These are phyloP conservation scores for Lepeophtheirus nordmannii DNA, from an alignment of 2,888 invertebrate genomes.

Conservation along the genomic window DNA sequence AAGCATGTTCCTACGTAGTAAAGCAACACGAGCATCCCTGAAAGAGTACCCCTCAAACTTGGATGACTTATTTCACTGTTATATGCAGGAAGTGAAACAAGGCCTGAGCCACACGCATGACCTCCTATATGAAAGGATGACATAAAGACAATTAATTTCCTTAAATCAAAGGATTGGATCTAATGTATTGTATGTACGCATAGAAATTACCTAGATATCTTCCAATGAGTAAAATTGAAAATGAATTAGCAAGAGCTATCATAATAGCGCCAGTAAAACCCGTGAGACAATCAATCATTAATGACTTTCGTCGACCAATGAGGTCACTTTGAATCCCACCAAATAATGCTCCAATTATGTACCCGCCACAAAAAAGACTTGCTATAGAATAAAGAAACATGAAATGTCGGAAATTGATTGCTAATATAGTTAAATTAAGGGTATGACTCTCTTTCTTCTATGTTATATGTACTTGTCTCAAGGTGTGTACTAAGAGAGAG, in stretches of 20 bases:
- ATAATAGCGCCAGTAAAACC: not conserved
- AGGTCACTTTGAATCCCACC: slow-evolving; percentile 2
- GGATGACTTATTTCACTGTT: slow-evolving; percentile 10
- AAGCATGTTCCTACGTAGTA: not conserved
- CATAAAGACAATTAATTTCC: not conserved
- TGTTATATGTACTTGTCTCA: too few species aligned
- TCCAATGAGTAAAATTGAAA: not conserved
- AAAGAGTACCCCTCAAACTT: not conserved
- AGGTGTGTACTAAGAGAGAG: too few species aligned
- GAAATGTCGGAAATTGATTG: too few species aligned
- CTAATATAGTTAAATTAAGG: too few species aligned
- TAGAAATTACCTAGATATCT: not conserved
- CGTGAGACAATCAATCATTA: not conserved
- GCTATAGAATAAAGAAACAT: too few species aligned
- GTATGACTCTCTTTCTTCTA: too few species aligned
- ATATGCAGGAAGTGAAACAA: not conserved
- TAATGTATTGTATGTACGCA: not conserved
- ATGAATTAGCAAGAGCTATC: not conserved
- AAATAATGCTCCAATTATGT: not conserved
- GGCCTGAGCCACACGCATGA: too few species aligned
- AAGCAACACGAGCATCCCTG: not conserved
- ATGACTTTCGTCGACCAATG: not conserved
- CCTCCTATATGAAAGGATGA: not conserved
- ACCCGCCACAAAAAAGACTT: too few species aligned
- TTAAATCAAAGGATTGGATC: not conserved